Base-by-base conservation (phyloP, 2,113 vertebrate species). In the Crotophaga sulcirostris region DNA sequence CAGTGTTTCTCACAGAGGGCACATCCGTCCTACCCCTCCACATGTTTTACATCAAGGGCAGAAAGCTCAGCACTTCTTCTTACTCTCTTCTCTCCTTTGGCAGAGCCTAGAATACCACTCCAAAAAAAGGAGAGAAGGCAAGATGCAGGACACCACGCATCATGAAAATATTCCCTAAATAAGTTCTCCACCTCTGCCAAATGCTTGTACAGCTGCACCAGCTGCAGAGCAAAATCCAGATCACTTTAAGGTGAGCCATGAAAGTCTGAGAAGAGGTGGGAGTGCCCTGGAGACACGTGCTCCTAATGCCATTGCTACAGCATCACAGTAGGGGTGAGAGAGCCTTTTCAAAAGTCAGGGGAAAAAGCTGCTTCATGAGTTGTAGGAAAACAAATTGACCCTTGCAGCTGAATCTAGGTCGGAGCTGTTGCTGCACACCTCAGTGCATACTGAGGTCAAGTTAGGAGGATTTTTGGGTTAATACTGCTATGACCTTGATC, bases 281-380 rank as follows among this genome's bases (percentile, higher is more conserved):
- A 62, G 23, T 1, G 4, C 56, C 51, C 45, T 47, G 29, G 38
- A 51, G 56, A 69, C 0, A 1, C 0, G 6, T 23, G 42, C 6
- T 64, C 36, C 40, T 17, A 21, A 21, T 59, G 44, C 7, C 25
- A 42, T 16, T 7, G 19, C 60, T 51, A 38, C 19, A 16, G 31
- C 49, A 28, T 36, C 51, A 16, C 1, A 0, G 23, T 1, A 36
- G 18, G 31, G 6, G 29, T 12, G 56, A 80, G 19, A 47, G 24
- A 44, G 13, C 8, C 15, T 64, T 44, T 63, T 49, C 14, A 47
- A 52, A 80, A 29, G 5, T 45, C 34, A 5, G 49, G 55, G 64
- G 51, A 68, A 69, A 80, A 78, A 67, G 16, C 44, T 81, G 24
- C n/a, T 36, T 42, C 26, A 8, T 14, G 62, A 75, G 24, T 38